Conservation (phyloP, 2,888 invertebrate species). For the Hetaerina titia region DNA sequence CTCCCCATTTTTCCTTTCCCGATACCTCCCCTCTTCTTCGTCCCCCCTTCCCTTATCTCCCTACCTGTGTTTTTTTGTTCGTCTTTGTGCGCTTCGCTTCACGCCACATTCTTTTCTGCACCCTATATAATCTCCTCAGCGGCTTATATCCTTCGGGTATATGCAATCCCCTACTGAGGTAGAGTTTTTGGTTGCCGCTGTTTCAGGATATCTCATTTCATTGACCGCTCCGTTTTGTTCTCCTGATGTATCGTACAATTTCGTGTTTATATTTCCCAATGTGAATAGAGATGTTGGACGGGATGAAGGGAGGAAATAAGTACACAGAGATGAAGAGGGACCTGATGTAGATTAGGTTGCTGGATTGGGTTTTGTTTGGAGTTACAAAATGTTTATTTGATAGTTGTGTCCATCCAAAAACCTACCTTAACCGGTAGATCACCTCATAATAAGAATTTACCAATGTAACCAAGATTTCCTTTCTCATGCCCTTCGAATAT, state of each 20-base stretch:
- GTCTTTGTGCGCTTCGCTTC: not conserved
- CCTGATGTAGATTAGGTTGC: too few species aligned
- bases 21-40: not conserved
- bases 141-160: conserved; percentile 15
- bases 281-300: too few species aligned
- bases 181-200: not conserved
- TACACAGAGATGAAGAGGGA: too few species aligned
- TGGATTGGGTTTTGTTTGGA: too few species aligned
- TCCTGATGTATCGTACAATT: not conserved
- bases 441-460: too few species aligned
- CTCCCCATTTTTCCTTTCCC: not conserved
- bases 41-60: not conserved
- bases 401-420: too few species aligned
- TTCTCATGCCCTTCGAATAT: too few species aligned
- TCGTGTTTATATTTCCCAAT: not conserved
- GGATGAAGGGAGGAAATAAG: too few species aligned
- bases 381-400: too few species aligned
- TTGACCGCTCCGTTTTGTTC: not conserved
- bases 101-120: not conserved
- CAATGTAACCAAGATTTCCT: too few species aligned
- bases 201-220: not conserved
- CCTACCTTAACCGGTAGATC: too few species aligned
- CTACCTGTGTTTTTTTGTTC: not conserved
- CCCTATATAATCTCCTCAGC: not conserved
- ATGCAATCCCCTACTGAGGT: not conserved